Evolutionary conservation across 2,888 invertebrate species (phyloP).

Genomic region (Chymomyza amoena): DNA sequence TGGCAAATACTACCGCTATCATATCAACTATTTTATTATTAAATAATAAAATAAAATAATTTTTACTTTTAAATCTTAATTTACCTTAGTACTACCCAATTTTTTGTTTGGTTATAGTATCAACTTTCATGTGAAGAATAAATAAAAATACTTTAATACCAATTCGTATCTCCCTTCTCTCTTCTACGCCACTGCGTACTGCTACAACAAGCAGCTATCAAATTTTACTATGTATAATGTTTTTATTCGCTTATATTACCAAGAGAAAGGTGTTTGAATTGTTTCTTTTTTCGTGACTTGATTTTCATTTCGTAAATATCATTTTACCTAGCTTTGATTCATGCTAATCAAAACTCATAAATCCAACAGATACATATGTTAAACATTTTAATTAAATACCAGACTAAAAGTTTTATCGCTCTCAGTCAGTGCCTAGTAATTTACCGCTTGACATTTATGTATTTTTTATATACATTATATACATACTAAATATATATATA

Average conservation of each 20-base stretch:
- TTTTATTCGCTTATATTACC: constrained; percentile 56
- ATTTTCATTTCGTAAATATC: not conserved
- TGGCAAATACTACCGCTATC: no score
- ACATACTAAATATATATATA: no score
- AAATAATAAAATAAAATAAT: no score
- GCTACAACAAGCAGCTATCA: constrained; percentile 58
- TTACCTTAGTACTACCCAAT: no score
- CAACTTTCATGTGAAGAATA: no score
- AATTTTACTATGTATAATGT: constrained; percentile 56
- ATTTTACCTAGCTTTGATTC: constrained; percentile 50
- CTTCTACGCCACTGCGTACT: no score
- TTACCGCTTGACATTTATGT: constrained; percentile 5
- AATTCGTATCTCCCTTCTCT: no score
- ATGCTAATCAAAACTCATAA: constrained; percentile 64
- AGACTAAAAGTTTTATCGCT: not conserved
- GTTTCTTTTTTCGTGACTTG: constrained; percentile 19
- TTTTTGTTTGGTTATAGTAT: no score
- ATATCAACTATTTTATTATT: no score
- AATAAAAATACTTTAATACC: no score
- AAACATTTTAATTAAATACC: constrained; percentile 53
- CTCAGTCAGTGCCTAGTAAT: not conserved
- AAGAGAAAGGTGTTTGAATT: constrained; percentile 61
- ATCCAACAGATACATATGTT: constrained; percentile 50
- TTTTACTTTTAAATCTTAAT: no score
- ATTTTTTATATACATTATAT: not conserved